Conservation (phyloP, 2,113 vertebrate genomes). For the Uria lomvia region DNA sequence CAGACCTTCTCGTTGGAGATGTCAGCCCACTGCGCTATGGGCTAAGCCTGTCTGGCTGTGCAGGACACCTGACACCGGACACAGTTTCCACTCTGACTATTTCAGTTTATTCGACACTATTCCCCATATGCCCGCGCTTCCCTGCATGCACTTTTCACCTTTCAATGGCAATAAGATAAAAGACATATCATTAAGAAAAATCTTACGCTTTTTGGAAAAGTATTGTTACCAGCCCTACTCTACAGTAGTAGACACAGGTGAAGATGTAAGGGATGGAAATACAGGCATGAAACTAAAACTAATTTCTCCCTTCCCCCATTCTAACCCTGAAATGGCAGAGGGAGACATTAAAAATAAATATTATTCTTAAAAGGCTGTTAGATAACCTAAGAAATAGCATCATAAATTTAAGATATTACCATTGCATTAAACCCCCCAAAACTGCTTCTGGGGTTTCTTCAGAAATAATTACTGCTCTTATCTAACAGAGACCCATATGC, state of each 20-base stretch:
- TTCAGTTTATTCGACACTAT: neutral
- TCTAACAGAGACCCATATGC: neutral
- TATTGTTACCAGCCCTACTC: neutral
- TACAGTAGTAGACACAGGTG: neutral
- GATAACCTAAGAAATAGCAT: neutral
- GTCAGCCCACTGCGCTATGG: rapidly evolving
- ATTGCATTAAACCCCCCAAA: neutral
- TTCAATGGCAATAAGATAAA: neutral
- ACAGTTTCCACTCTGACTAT: neutral
- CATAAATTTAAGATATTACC: neutral
- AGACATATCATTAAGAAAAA: neutral
- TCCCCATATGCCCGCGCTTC: neutral
- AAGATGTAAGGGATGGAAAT: neutral
- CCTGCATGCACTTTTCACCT: neutral
- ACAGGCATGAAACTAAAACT: neutral
- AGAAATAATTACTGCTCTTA: neutral
- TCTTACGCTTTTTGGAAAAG: neutral
- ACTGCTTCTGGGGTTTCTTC: neutral
- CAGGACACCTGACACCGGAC: neutral
- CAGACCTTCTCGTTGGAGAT: neutral
- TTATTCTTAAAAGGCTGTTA: neutral
- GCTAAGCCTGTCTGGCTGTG: neutral
- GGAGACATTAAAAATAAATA: neutral
- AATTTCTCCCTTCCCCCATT: neutral
- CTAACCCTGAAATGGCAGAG: too few relatives aligned